Evolutionary conservation across 2,797 vertebrate species (phyloP), one percentile per base, ranked within the genome.

Genomic region (Lepus oiostolus): DNA sequence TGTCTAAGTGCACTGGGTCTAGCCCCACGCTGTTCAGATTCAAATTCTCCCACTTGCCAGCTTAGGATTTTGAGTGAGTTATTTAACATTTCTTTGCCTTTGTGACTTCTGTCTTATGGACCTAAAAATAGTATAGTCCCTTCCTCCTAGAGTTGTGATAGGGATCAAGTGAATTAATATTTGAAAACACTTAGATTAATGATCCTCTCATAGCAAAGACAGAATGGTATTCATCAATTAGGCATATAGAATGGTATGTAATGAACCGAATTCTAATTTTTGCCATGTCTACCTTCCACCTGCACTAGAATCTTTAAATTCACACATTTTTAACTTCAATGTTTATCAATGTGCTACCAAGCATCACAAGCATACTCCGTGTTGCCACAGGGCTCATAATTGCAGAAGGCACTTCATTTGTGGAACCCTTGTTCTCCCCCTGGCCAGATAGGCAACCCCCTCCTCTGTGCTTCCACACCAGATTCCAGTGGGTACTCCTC

Each of bases 101-200:
- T 13, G 17, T 75, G n/a, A n/a, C 62, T 13, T 50, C 21, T 50
- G 17, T 86, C 54, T 4, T 54, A 3, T 11, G 19, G 47, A 4
- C 80, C 72, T 89, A 28, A 84, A 65, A 28, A 28, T 84, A 42
- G n/a, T 12, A 47, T 0, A 35, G 32, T 30, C 32, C 19, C 58
- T n/a, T 83, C 32, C 12, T 86, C 38, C 65, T 9, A 71, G 67
- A 89, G 52, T 52, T 80, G 8, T 68, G 47, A 21, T 77, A 42
- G 92, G 14, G 54, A 58, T 38, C 24, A 17, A 79, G 32, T 74
- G n/a, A 83, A 52, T 91, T 83, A 42, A 50, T 52, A 72, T 58
- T 32, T n/a, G 72, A 74, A 82, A 72, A 76, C 4, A 38, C 17
- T 65, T 75, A 88, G n/a, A 42, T 67, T 52, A 86, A 38, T 68